Percentiles rank a stretch among this genome's conserved stretches.
Evolutionary conservation across 2,888 invertebrate genomes (phyloP).

Genomic region (Drosophila falleni): DNA sequence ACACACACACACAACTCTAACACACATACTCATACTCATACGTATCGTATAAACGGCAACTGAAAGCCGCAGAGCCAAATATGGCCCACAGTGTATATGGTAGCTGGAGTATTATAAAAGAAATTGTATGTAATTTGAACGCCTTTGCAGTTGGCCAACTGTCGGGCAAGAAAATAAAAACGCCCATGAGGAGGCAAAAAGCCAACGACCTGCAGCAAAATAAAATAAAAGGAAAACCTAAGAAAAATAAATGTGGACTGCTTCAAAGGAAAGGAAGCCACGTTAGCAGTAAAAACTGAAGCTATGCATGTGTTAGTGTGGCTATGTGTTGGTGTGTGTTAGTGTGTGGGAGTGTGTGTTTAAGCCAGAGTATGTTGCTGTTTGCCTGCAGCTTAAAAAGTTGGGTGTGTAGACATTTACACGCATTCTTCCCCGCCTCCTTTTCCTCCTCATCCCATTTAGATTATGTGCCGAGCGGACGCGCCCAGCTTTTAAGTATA

Average conservation of each 20-base stretch:
- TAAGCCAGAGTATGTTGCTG: conserved; percentile 29
- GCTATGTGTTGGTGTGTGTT: conserved; percentile 21
- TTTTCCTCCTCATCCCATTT: conserved; percentile 7
- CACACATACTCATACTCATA: background rate
- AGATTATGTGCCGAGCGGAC: conserved; percentile 40
- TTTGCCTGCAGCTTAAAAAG: conserved; percentile 73
- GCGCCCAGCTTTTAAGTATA: conserved; percentile 79
- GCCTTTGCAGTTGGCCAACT: conserved; percentile 67
- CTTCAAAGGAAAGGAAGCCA: conserved; percentile 55
- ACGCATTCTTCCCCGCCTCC: conserved; percentile 59
- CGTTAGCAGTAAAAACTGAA: conserved; percentile 61
- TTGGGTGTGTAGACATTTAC: conserved; percentile 62
- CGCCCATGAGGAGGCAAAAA: conserved; percentile 75
- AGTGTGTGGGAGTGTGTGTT: conserved; percentile 11
- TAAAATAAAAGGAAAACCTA: conserved; percentile 29
- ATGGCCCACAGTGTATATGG: conserved; percentile 21
- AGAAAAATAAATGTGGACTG: conserved; percentile 53
- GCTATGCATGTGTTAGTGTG: background rate
- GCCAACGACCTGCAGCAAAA: conserved; percentile 70
- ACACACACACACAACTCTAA: conserved; percentile 1
- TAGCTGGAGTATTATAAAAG: conserved; percentile 47
- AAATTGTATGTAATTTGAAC: conserved; percentile 77
- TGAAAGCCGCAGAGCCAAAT: conserved; percentile 32
- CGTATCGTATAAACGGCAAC: conserved; percentile 26
- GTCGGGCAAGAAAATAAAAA: conserved; percentile 74